Base-by-base conservation (phyloP, 2,797 vertebrate species). In the Sandelia bainsii region DNA sequence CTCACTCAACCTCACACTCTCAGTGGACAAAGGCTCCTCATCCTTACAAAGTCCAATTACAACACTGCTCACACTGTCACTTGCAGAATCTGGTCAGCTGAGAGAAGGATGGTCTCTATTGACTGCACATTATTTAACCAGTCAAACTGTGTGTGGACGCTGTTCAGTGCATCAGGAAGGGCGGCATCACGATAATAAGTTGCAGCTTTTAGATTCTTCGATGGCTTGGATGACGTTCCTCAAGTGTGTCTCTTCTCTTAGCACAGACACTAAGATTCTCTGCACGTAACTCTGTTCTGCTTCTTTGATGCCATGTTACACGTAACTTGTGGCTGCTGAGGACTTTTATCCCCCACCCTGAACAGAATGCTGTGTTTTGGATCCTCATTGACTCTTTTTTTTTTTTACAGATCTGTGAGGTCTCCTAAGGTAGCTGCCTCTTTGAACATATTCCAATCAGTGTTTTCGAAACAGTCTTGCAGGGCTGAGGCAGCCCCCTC, bases 161-260 rank as follows among this genome's bases (percentile, higher is more conserved):
- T 29, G 22, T 29, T 52, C 17, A 52, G 23, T 22, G 25, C 9
- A 63, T 63, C 62, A 27, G 62, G 37, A 64, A 39, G 22, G 34
- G 34, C 14, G 14, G 29, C 22, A 39, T 51, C 23, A 14, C 34
- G 19, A 49, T 52, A 37, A n/a, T 23, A 27, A 1, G 32, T 27
- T 37, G 11, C 37, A 13, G 19, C 22, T 8, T 50, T 4, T 19
- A 8, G 37, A 29, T 3, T 19, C 19, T 10, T 6, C 12, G 9
- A 16, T 20, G 10, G 34, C 32, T 32, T 63, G 62, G 5, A 27
- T 40, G 34, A 2, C 48, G 22, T 27, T 40, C 62, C 20, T 39
- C 40, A n/a, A 22, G 19, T 25, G 19, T 20, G 10, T 8, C 4
- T 32, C 1, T 62, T 6, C 29, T 5, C 6, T 23, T 7, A 51